Conservation (phyloP, 2,888 invertebrate species). For the Drosophila conformis region DNA sequence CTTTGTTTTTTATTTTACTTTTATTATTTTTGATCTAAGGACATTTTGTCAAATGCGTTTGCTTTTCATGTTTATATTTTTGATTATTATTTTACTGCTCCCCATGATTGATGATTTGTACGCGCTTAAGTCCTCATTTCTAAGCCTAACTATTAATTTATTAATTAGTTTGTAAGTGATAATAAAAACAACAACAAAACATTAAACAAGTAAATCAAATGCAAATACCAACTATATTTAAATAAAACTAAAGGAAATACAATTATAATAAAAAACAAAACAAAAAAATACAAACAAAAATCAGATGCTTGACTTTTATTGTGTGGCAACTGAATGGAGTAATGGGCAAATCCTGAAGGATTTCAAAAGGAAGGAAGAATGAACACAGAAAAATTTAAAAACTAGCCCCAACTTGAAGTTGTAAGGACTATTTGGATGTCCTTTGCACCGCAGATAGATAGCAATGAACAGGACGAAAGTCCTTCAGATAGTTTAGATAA, state of each 20-base stretch:
- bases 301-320: neutral
- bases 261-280: slow-evolving; percentile 67
- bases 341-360: no score
- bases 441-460: neutral
- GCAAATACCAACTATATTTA: slow-evolving; percentile 62
- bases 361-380: no score
- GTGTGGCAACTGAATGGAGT: no score
- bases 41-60: slow-evolving; percentile 47
- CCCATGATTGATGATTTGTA: slow-evolving; percentile 68
- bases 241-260: slow-evolving; percentile 72
- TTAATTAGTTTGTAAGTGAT: slow-evolving; percentile 78
- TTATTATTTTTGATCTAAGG: slow-evolving; percentile 36
- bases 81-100: slow-evolving; percentile 19
- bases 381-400: no score
- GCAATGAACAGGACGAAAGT: neutral
- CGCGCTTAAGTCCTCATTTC: slow-evolving; percentile 66
- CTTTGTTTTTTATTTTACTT: slow-evolving; percentile 22
- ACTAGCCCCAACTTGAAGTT: no score
- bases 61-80: slow-evolving; percentile 58
- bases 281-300: slow-evolving; percentile 49
- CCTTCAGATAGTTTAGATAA: neutral
- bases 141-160: slow-evolving; percentile 81
- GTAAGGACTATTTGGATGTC: neutral
- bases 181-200: slow-evolving; percentile 48
- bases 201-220: slow-evolving; percentile 66